A percentile compares a stretch with the other conserved stretches of the same genome.
Conservation (phyloP, 2,113 vertebrate genomes). For the Aspiorhynchus laticeps region DNA sequence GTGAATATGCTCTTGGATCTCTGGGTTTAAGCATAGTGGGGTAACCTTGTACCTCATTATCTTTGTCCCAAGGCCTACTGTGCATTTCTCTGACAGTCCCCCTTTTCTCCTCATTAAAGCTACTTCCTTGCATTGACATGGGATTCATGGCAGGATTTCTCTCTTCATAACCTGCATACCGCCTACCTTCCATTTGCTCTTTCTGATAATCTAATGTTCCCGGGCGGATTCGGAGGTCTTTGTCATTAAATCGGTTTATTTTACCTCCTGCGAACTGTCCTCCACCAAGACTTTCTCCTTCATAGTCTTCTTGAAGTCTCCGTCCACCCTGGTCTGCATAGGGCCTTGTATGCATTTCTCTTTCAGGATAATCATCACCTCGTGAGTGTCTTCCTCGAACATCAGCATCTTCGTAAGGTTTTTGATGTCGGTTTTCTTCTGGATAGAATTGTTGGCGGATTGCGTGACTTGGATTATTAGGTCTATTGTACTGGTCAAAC, state of each 20-base stretch:
- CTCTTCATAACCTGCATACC: neutral
- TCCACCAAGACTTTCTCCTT: neutral
- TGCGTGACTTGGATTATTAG: slow-evolving; percentile 14
- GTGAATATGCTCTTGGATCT: neutral
- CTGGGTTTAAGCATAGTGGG: slow-evolving; percentile 45
- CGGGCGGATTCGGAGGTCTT: neutral
- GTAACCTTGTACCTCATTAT: slow-evolving; percentile 61
- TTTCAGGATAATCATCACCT: slow-evolving; percentile 28
- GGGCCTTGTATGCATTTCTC: slow-evolving; percentile 4
- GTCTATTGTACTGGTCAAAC: slow-evolving; percentile 28
- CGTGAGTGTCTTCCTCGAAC: slow-evolving; percentile 48
- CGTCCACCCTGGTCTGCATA: neutral
- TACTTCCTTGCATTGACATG: neutral
- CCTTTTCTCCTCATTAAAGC: slow-evolving; percentile 21
- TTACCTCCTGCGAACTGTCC: neutral
- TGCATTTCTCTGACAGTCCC: slow-evolving; percentile 25
- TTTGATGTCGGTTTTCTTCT: slow-evolving; percentile 29
- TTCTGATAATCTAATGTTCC: slow-evolving; percentile 5
- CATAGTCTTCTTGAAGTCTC: slow-evolving; percentile 8
- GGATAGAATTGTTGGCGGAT: slow-evolving; percentile 9
- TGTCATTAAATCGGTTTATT: slow-evolving; percentile 23
- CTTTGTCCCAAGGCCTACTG: slow-evolving; percentile 29
- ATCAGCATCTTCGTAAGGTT: slow-evolving; percentile 30
- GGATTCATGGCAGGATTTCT: slow-evolving; percentile 26
- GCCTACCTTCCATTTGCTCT: neutral